Conservation (phyloP, 2,113 vertebrate genomes). For the Pteropus alecto region DNA sequence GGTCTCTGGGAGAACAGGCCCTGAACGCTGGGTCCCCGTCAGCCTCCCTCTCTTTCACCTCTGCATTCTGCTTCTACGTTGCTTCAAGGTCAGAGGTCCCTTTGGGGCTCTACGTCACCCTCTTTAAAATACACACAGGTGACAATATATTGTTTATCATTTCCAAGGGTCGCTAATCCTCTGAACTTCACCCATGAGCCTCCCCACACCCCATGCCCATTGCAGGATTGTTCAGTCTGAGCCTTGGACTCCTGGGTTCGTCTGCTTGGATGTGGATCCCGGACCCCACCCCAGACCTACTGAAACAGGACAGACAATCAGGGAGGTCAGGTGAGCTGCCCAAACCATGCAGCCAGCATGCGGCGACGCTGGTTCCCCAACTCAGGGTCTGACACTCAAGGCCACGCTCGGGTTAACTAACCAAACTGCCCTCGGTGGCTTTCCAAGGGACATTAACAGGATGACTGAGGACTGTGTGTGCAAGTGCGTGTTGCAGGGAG, state of each 20-base stretch:
- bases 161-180: neutral
- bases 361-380: rapidly evolving
- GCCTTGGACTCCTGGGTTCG: too few relatives aligned
- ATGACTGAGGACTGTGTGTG: neutral
- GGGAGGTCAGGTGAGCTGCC: too few relatives aligned
- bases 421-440: neutral
- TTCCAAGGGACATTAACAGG: neutral
- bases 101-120: too few relatives aligned
- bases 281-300: neutral
- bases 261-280: neutral
- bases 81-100: neutral
- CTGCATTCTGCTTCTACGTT: neutral
- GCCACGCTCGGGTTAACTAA: neutral
- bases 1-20: rapidly evolving
- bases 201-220: too few relatives aligned
- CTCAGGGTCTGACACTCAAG: neutral
- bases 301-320: rapidly evolving
- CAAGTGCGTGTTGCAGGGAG: rapidly evolving
- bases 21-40: rapidly evolving
- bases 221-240: rapidly evolving
- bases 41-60: neutral
- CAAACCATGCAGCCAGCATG: rapidly evolving
- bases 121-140: neutral
- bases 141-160: neutral
- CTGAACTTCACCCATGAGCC: neutral